A percentile compares a stretch with the other conserved stretches of the same genome.
Conservation (phyloP, 2,888 invertebrate genomes). For the Drosophila melanosoma region DNA sequence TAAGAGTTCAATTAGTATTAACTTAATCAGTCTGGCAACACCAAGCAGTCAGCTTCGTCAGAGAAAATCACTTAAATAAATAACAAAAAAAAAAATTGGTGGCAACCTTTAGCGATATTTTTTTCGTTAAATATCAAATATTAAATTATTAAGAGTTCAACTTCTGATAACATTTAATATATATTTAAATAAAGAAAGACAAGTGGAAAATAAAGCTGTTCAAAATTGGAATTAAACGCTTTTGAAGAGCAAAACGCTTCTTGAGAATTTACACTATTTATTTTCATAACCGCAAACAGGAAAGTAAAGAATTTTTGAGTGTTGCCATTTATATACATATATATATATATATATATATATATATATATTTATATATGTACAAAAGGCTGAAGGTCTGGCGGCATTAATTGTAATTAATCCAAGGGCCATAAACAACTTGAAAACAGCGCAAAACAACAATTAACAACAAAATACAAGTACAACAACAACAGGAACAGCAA, state of each 20-base stretch:
- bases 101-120: neutral
- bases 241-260: neutral
- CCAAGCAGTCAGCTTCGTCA: neutral
- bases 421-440: slow-evolving; percentile 19
- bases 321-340: neutral
- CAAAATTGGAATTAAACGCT: neutral
- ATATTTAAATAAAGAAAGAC: neutral
- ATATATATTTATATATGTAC: neutral
- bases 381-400: neutral
- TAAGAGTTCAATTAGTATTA: neutral
- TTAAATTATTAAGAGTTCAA: neutral
- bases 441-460: slow-evolving; percentile 20
- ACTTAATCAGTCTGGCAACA: neutral
- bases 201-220: neutral
- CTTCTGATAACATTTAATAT: neutral
- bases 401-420: slow-evolving; percentile 50
- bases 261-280: neutral
- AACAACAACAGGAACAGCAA: slow-evolving; percentile 19
- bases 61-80: neutral
- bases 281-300: neutral
- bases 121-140: too few relatives aligned
- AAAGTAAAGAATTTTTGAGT: neutral
- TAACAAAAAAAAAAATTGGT: neutral
- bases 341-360: neutral
- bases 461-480: slow-evolving; percentile 3